Percentiles rank a stretch among this genome's conserved stretches.
Conservation (phyloP, 2,888 invertebrate genomes). For the Andrena dorsata region DNA sequence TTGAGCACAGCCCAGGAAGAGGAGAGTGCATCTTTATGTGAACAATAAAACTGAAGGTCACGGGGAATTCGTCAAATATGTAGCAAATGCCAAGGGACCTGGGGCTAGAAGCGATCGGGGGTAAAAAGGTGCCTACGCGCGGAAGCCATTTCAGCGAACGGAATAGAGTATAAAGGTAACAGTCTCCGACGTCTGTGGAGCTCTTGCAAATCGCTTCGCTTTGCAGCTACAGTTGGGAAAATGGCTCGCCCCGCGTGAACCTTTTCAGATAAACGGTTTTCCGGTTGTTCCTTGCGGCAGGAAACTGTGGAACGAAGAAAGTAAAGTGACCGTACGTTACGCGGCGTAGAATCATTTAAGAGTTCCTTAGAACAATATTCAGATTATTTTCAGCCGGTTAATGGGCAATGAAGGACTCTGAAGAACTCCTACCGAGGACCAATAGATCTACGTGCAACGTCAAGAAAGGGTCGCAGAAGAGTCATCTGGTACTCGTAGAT, state of each 20-base stretch:
- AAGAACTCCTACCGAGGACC: too few species aligned
- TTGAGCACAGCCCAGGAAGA: background rate
- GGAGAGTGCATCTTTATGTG: conserved; percentile 13
- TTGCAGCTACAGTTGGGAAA: background rate
- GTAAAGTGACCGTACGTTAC: background rate
- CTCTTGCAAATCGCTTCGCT: conserved; percentile 40
- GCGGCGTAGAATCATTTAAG: background rate
- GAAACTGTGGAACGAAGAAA: background rate
- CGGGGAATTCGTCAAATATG: conserved; percentile 25
- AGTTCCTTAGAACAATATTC: background rate
- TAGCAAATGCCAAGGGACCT: conserved; percentile 15
- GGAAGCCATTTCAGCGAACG: conserved; percentile 5
- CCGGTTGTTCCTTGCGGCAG: background rate
- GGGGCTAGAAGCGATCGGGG: conserved; percentile 8
- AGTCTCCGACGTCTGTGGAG: conserved; percentile 6
- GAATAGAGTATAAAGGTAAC: conserved; percentile 21
- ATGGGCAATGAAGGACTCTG: too few species aligned
- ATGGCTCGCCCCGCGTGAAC: background rate
- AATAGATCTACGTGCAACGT: background rate
- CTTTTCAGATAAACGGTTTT: conserved; percentile 14
- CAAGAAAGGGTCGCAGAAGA: background rate
- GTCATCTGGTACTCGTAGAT: too few species aligned
- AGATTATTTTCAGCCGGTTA: too few species aligned
- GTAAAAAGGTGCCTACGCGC: conserved; percentile 1
- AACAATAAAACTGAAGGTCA: conserved; percentile 1